Percentiles rank a stretch among this genome's conserved stretches.
Evolutionary conservation across 2,797 vertebrate species (phyloP).

Genomic region (Hippocampus kuda): DNA sequence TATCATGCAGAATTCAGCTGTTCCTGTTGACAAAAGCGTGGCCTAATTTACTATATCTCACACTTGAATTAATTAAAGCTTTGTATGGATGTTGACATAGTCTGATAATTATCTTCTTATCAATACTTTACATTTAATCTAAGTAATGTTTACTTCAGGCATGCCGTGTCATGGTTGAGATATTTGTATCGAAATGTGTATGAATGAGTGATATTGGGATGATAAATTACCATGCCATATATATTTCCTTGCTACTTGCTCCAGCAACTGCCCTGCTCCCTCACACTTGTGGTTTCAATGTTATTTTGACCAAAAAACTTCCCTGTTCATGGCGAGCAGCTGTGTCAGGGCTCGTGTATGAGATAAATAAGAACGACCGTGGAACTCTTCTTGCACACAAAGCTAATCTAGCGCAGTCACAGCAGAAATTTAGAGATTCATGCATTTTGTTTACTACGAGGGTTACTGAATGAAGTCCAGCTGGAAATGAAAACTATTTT

Average conservation of each 20-base stretch:
- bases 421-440: not conserved
- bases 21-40: conserved; percentile 5
- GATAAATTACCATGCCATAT: conserved; percentile 50
- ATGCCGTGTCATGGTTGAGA: conserved; percentile 8
- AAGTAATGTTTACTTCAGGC: too few relatives aligned
- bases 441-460: too few relatives aligned
- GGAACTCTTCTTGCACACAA: not conserved
- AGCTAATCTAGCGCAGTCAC: not conserved
- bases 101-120: not conserved
- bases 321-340: conserved; percentile 43
- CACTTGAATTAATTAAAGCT: conserved; percentile 3
- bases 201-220: conserved; percentile 37
- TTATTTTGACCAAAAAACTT: conserved; percentile 67
- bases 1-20: conserved; percentile 25
- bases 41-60: conserved; percentile 5
- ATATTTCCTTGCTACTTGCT: conserved; percentile 29
- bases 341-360: not conserved
- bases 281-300: conserved; percentile 63
- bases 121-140: not conserved
- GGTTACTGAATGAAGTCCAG: too few relatives aligned
- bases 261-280: conserved; percentile 21
- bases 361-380: not conserved
- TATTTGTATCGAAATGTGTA: conserved; percentile 18
- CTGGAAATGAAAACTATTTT: too few relatives aligned
- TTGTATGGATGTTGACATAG: not conserved